Percentiles rank a stretch among this genome's conserved stretches.
Evolutionary conservation across 2,113 vertebrate genomes (phyloP).

Genomic region (Carassius carassius): DNA sequence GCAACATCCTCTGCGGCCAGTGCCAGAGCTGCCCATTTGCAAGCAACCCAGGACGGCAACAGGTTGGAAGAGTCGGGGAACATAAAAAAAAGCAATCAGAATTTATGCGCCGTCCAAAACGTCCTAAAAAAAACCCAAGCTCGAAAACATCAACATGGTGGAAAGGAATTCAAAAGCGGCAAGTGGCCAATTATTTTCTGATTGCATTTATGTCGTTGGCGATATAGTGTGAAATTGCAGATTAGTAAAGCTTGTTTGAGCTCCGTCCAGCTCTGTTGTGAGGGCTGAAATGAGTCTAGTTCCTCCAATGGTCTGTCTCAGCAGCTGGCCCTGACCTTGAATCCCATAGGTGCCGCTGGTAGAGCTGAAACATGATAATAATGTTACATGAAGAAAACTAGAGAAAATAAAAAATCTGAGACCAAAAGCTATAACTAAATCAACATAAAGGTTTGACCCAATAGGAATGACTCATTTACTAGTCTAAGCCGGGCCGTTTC

Average conservation of each 20-base stretch:
- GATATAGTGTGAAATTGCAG: constrained; percentile 17
- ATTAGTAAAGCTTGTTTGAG: constrained; percentile 29
- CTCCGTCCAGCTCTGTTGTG: background rate
- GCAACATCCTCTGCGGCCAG: background rate
- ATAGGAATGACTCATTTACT: constrained; percentile 1
- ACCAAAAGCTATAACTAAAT: background rate
- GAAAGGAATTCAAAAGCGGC: background rate
- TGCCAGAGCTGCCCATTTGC: background rate
- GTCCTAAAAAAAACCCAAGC: background rate
- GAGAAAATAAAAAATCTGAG: background rate
- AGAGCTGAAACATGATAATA: background rate
- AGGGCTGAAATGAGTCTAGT: constrained; percentile 6
- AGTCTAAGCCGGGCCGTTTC: background rate
- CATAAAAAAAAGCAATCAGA: too few species aligned
- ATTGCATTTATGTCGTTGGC: background rate
- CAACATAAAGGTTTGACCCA: too few species aligned
- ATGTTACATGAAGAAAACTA: background rate
- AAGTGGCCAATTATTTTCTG: constrained; percentile 4
- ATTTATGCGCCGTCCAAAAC: background rate
- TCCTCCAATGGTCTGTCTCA: background rate
- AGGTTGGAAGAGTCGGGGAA: constrained; percentile 5
- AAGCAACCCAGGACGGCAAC: background rate
- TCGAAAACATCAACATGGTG: background rate
- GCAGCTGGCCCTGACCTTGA: background rate
- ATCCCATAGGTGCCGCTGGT: background rate